phyloP scores from a whole-genome alignment of 1,140 invertebrate species.

The Campoletis sonorensis region DNA sequence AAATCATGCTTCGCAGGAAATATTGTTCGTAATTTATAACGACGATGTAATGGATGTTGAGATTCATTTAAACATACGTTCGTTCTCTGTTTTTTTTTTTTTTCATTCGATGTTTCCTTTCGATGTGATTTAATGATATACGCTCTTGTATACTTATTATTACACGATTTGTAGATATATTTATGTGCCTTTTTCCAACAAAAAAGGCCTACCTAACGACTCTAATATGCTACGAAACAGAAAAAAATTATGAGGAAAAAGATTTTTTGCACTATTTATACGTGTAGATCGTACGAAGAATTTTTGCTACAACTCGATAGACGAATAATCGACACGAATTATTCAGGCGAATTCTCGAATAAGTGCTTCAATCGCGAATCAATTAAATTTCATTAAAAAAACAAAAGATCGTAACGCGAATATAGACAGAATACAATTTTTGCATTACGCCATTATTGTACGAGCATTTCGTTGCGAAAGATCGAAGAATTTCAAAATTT shows the following conservation, averaged over 20 bases:
- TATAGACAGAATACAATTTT: background rate
- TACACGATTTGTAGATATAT: slow-evolving; percentile 56
- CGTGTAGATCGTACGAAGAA: slow-evolving; percentile 56
- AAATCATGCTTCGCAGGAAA: background rate
- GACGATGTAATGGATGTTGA: background rate
- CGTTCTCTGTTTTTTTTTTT: background rate
- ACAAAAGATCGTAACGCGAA: too few species aligned
- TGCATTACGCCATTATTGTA: background rate
- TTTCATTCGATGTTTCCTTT: slow-evolving; percentile 50
- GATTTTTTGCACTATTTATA: slow-evolving; percentile 68
- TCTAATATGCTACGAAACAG: slow-evolving; percentile 57
- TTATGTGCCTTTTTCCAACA: slow-evolving; percentile 60
- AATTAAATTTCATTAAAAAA: too few species aligned
- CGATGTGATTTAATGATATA: slow-evolving; percentile 49
- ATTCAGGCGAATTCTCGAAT: too few species aligned
- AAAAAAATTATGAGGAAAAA: background rate
- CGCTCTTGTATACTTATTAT: slow-evolving; percentile 52
- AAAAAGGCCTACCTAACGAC: slow-evolving; percentile 57
- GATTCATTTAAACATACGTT: background rate
- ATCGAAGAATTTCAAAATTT: background rate
- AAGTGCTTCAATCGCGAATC: too few species aligned
- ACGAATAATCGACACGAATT: background rate
- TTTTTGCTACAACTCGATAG: slow-evolving; percentile 53
- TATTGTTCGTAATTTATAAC: too few species aligned
- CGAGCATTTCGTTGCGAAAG: background rate